Percentiles rank a stretch among this genome's conserved stretches.
These are phyloP conservation scores for Dysdera silvatica DNA, from an alignment of 1,140 invertebrate genomes.

Conservation along the genomic window DNA sequence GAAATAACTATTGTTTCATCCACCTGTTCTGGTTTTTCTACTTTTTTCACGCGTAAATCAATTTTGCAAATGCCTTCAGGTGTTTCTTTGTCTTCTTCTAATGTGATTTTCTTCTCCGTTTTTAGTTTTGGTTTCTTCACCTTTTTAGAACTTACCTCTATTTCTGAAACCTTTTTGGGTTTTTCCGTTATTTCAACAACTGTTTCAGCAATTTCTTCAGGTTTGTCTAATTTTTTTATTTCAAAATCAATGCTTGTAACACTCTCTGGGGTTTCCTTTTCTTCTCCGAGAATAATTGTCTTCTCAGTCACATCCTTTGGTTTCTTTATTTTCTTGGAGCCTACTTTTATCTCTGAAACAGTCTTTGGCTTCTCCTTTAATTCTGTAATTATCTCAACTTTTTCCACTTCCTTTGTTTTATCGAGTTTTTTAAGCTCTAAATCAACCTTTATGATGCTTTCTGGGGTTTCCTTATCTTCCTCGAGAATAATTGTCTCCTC, in stretches of 20 bases:
- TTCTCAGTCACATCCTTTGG: slow-evolving; percentile 2
- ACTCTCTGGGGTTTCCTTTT: slow-evolving; percentile 2
- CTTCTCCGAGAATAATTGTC: background rate
- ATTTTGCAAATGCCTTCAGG: background rate
- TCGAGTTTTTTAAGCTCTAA: too few species aligned
- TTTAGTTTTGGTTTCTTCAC: slow-evolving; percentile 9
- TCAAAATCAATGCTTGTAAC: background rate
- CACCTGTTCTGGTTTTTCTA: background rate
- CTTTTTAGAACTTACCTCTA: slow-evolving; percentile 3
- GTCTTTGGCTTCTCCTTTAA: background rate
- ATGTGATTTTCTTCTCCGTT: background rate
- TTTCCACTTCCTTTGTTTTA: background rate
- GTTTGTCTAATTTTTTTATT: too few species aligned
- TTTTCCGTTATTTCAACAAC: background rate
- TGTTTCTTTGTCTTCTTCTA: slow-evolving; percentile 1
- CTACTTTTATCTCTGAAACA: background rate
- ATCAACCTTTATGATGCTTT: slow-evolving; percentile 1
- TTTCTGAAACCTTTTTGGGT: too few species aligned
- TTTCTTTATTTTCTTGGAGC: background rate
- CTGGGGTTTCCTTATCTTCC: slow-evolving; percentile 1
- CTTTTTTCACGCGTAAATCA: too few species aligned
- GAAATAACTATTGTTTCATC: slow-evolving; percentile 9
- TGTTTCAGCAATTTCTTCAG: slow-evolving; percentile 18
- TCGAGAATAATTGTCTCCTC: background rate
- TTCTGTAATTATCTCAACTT: background rate